These are phyloP conservation scores for Babyrousa celebensis DNA, from an alignment of 2,797 vertebrate genomes.

Conservation along the genomic window DNA sequence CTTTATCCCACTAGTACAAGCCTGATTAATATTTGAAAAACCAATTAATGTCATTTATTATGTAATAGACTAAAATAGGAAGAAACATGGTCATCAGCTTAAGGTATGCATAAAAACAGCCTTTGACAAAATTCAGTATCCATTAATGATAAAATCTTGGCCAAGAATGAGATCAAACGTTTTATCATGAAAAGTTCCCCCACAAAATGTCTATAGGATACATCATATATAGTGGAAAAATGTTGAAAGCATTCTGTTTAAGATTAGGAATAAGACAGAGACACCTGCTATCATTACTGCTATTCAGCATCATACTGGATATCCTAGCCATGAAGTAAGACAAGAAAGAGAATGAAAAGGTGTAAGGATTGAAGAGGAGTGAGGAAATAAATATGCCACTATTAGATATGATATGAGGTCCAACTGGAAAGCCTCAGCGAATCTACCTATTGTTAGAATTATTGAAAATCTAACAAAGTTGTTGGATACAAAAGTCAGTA, in stretches of 20 bases:
- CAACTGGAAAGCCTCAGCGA: neutral
- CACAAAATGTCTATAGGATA: constrained; percentile 33
- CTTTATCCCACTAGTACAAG: constrained; percentile 55
- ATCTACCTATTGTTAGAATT: constrained; percentile 55
- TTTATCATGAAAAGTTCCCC: constrained; percentile 13
- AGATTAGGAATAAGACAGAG: constrained; percentile 45
- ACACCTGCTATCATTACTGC: neutral
- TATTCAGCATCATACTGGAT: constrained; percentile 24
- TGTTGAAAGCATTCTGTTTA: constrained; percentile 53
- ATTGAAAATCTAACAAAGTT: constrained; percentile 54
- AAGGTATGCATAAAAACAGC: neutral
- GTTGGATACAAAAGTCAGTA: constrained; percentile 38
- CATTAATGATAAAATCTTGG: constrained; percentile 35
- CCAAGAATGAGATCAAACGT: constrained; percentile 58
- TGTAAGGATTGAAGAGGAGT: neutral
- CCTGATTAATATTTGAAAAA: constrained; percentile 39
- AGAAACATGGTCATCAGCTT: constrained; percentile 6
- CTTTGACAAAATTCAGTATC: constrained; percentile 64
- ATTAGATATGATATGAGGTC: neutral
- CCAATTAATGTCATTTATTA: constrained; percentile 39
- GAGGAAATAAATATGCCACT: constrained; percentile 5
- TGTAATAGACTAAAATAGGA: constrained; percentile 28
- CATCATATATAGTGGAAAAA: neutral
- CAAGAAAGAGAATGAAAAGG: constrained; percentile 46
- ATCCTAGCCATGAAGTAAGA: neutral